Evolutionary conservation across 2,888 invertebrate species (phyloP).

Genomic region (Caenorhabditis macrosperma): DNA sequence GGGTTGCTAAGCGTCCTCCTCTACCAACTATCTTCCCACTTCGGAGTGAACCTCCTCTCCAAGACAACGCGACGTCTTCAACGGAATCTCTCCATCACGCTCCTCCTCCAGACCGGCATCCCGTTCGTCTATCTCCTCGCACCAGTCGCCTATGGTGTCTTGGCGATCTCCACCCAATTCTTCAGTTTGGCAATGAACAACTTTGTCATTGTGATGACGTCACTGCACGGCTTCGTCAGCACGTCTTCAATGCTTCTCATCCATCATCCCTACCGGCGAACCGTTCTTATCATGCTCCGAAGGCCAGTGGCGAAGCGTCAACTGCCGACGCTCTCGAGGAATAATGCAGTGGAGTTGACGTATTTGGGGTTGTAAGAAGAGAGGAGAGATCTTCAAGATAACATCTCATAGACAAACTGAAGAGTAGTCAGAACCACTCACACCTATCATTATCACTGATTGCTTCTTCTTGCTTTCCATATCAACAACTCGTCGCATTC

Average conservation of each 20-base stretch:
- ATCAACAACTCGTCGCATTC: too few relatives aligned
- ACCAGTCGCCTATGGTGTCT: not conserved
- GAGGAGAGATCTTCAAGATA: too few relatives aligned
- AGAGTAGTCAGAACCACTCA: too few relatives aligned
- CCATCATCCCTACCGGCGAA: constrained; percentile 8
- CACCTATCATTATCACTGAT: too few relatives aligned
- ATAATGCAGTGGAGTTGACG: too few relatives aligned
- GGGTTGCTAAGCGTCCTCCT: not conserved
- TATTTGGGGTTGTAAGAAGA: too few relatives aligned
- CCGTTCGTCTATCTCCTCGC: not conserved
- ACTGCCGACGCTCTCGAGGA: not conserved
- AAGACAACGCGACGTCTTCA: constrained; percentile 6
- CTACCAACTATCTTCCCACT: not conserved
- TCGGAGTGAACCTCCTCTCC: not conserved
- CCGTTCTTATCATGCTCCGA: not conserved
- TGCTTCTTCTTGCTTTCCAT: too few relatives aligned
- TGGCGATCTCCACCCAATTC: not conserved
- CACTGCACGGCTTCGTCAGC: constrained; percentile 10
- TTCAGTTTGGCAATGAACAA: constrained; percentile 12
- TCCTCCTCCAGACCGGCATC: constrained; percentile 6
- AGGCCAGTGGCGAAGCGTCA: not conserved
- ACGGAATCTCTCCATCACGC: not conserved
- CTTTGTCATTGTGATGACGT: not conserved
- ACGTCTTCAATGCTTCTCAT: constrained; percentile 22
- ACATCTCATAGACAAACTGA: too few relatives aligned